phyloP scores from a whole-genome alignment of 2,888 invertebrate genomes.

The Drosophila pullipes region DNA sequence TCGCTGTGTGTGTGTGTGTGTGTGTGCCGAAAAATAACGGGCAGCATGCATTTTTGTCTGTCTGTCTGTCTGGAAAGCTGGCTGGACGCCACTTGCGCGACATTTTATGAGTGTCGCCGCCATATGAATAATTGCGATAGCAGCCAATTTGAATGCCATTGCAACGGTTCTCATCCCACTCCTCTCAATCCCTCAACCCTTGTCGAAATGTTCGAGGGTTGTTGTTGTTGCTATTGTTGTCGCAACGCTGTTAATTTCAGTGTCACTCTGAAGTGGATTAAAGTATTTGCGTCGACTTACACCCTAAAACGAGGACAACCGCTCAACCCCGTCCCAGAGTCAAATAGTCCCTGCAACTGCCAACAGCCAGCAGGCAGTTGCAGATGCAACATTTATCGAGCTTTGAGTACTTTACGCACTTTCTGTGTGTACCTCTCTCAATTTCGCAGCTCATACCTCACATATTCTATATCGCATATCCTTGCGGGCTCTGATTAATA shows the following conservation, averaged over 20 bases:
- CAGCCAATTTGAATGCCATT: slow-evolving; percentile 79
- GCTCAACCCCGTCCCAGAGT: slow-evolving; percentile 37
- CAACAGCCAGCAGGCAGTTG: background rate
- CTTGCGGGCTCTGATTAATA: slow-evolving; percentile 46
- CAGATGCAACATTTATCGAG: slow-evolving; percentile 49
- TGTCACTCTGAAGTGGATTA: slow-evolving; percentile 82
- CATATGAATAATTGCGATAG: slow-evolving; percentile 82
- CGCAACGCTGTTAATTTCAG: slow-evolving; percentile 66
- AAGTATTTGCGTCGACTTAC: slow-evolving; percentile 80
- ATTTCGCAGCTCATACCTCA: slow-evolving; percentile 31
- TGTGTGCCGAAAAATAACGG: slow-evolving; percentile 9
- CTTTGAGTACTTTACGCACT: slow-evolving; percentile 47
- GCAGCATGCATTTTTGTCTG: background rate
- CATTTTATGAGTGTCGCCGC: slow-evolving; percentile 81
- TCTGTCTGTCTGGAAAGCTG: slow-evolving; percentile 23
- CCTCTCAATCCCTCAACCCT: slow-evolving; percentile 4
- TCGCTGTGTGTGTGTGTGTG: slow-evolving; percentile 1
- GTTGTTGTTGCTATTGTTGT: slow-evolving; percentile 57
- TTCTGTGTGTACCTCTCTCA: slow-evolving; percentile 16
- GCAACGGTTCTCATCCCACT: background rate
- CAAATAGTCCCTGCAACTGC: slow-evolving; percentile 30
- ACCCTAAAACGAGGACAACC: slow-evolving; percentile 75
- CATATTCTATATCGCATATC: background rate
- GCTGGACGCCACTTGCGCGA: slow-evolving; percentile 67
- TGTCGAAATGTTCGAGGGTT: slow-evolving; percentile 53